phyloP scores from a whole-genome alignment of 2,888 invertebrate genomes.

The Rhagonycha fulva region DNA sequence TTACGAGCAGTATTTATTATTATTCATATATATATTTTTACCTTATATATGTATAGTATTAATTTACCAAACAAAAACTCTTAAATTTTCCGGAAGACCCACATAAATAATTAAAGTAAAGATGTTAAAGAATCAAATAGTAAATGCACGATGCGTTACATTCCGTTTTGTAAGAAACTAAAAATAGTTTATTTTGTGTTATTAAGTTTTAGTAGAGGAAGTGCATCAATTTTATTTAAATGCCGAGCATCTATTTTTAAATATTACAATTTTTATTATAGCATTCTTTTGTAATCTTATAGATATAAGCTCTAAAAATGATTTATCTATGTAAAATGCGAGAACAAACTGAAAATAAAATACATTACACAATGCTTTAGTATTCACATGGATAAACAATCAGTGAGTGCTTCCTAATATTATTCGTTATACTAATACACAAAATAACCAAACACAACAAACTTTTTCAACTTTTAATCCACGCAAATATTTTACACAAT shows the following conservation, averaged over 20 bases:
- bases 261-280: constrained; percentile 1
- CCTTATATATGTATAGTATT: background rate
- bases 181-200: background rate
- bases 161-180: background rate
- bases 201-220: constrained; percentile 2
- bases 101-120: background rate
- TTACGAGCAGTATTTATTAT: no score
- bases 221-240: constrained; percentile 3
- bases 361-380: background rate
- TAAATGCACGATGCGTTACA: background rate
- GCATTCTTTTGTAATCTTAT: background rate
- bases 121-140: background rate
- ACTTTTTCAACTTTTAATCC: background rate
- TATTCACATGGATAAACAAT: background rate
- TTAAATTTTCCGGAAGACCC: background rate
- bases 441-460: background rate
- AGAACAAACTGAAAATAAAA: background rate
- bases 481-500: background rate
- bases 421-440: background rate
- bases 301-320: background rate
- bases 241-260: background rate
- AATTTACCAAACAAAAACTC: background rate
- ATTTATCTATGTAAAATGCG: background rate
- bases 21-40: no score
- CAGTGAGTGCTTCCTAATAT: background rate